These are phyloP conservation scores for Leptonema lineaticorne DNA, from an alignment of 1,140 invertebrate species.

Conservation along the genomic window DNA sequence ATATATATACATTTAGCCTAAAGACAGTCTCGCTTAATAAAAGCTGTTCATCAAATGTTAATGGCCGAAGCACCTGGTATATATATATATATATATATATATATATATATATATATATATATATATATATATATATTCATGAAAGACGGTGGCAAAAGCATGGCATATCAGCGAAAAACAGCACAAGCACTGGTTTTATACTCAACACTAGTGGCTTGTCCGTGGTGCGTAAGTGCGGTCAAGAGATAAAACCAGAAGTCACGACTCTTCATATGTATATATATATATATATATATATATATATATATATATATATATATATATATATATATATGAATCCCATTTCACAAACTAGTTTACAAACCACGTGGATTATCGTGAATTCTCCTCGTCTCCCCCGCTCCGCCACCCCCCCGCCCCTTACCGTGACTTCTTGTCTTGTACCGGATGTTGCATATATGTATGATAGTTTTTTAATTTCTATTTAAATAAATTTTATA, in stretches of 20 bases:
- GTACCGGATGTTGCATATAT: neutral
- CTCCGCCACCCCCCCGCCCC: too few relatives aligned
- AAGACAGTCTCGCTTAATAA: conserved; percentile 15
- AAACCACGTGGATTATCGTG: conserved; percentile 12
- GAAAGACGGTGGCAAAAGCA: neutral
- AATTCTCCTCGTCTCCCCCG: neutral
- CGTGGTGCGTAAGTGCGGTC: conserved; percentile 16
- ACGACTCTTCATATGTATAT: conserved; percentile 11
- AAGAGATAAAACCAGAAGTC: conserved; percentile 5
- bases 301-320: too few relatives aligned
- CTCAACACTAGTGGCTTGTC: conserved; percentile 26
- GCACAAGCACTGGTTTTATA: neutral
- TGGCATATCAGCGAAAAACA: too few relatives aligned
- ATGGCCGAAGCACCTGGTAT: neutral
- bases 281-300: too few relatives aligned
- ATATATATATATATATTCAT: neutral
- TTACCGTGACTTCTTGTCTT: too few relatives aligned
- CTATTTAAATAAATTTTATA: neutral
- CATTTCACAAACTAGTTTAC: conserved; percentile 23
- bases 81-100: neutral
- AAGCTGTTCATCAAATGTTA: conserved; percentile 18
- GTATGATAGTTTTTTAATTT: neutral
- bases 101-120: neutral
- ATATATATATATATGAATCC: too few relatives aligned
- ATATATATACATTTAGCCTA: conserved; percentile 4